These are phyloP conservation scores for Tricholaema leucomelas DNA, from an alignment of 2,113 vertebrate genomes.

Conservation along the genomic window DNA sequence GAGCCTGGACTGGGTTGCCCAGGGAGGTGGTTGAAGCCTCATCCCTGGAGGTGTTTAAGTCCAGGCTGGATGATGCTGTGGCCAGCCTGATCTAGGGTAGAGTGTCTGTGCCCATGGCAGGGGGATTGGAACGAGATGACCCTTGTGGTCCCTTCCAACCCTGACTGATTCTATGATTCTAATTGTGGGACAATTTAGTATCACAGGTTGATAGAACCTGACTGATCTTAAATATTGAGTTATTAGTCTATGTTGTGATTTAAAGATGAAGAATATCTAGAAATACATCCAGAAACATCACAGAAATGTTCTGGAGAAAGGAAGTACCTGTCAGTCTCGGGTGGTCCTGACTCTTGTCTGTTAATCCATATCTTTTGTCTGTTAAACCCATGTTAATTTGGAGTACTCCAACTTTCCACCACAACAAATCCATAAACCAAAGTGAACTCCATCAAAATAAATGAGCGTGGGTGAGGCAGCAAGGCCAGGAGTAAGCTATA, in stretches of 20 bases:
- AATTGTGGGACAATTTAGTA: background rate
- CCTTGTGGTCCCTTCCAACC: too few species aligned
- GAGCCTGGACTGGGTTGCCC: too few species aligned
- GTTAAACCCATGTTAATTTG: background rate
- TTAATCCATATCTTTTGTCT: background rate
- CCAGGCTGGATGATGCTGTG: too few species aligned
- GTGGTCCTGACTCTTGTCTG: background rate
- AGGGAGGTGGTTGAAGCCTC: too few species aligned
- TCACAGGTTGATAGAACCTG: background rate
- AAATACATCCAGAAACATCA: background rate
- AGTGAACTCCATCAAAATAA: background rate
- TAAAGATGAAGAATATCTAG: background rate
- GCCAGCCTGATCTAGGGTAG: too few species aligned
- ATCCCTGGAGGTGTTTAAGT: too few species aligned
- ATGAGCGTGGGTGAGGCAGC: background rate
- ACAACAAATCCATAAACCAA: background rate
- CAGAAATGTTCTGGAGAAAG: background rate
- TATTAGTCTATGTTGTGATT: background rate
- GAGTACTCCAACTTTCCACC: background rate
- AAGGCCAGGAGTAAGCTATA: background rate
- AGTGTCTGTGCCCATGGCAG: too few species aligned
- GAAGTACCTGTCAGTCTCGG: background rate
- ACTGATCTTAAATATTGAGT: background rate
- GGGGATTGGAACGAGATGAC: too few species aligned
- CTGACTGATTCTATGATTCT: too few species aligned